Conservation (phyloP, 2,888 invertebrate species). For the Chloromyia formosa region DNA sequence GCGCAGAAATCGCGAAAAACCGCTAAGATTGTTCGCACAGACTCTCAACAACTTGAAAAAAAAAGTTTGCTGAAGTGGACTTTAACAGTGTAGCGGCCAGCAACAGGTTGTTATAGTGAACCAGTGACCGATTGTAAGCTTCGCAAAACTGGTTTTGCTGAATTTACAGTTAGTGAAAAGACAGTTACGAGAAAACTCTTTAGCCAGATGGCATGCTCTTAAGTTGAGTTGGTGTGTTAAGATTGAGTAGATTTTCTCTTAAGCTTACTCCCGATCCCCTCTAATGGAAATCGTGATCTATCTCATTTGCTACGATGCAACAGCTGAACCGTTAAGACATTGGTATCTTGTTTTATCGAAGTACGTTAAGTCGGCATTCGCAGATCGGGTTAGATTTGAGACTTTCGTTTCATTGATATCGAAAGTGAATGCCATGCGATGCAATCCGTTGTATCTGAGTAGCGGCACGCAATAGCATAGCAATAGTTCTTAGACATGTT, state of each 20-base stretch:
- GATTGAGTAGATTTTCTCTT: neutral
- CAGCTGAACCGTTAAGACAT: constrained; percentile 23
- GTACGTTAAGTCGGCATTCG: neutral
- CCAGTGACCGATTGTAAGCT: constrained; percentile 44
- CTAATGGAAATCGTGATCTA: neutral
- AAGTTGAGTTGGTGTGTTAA: neutral
- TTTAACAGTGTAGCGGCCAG: constrained; percentile 45
- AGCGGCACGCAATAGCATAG: no score
- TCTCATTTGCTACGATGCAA: neutral
- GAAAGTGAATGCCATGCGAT: constrained; percentile 29
- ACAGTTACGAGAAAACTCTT: neutral
- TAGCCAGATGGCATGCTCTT: neutral
- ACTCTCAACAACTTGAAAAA: no score
- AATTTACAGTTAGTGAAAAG: constrained; percentile 35
- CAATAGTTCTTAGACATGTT: no score
- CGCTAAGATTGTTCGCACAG: no score
- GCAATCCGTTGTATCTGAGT: neutral
- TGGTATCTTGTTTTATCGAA: constrained; percentile 3
- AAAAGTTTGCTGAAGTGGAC: neutral
- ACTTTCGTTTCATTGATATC: constrained; percentile 36
- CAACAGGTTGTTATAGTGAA: constrained; percentile 35
- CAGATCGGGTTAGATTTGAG: neutral
- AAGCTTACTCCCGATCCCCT: neutral
- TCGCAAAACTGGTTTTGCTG: constrained; percentile 29
- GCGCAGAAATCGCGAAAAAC: no score